Evolutionary conservation across 2,888 invertebrate species (phyloP).

Genomic region (Noctua comes): DNA sequence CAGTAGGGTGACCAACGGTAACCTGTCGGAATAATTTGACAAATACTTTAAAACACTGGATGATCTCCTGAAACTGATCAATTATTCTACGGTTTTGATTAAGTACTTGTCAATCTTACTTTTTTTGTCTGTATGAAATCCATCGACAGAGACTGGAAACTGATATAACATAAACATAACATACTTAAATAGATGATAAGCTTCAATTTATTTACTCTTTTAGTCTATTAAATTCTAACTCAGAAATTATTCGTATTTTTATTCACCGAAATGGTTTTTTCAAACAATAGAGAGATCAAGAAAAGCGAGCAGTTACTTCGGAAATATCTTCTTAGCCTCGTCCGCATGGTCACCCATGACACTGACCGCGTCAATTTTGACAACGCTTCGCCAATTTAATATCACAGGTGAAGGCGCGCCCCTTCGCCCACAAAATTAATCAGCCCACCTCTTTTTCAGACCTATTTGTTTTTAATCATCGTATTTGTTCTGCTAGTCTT

Average conservation of each 20-base stretch:
- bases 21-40: background rate
- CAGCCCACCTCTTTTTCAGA: conserved; percentile 86
- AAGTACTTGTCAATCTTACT: background rate
- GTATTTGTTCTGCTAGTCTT: conserved; percentile 79
- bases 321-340: background rate
- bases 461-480: conserved; percentile 86
- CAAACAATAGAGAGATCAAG: background rate
- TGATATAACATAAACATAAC: background rate
- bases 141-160: background rate
- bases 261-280: background rate
- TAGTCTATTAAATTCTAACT: background rate
- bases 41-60: background rate
- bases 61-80: background rate
- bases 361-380: conserved; percentile 84
- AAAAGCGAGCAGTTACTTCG: background rate
- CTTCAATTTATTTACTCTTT: background rate
- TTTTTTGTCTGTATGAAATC: background rate
- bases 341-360: conserved; percentile 72
- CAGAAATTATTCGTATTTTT: background rate
- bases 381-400: conserved; percentile 83
- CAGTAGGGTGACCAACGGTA: conserved; percentile 75
- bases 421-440: conserved; percentile 86
- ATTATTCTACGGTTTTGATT: background rate
- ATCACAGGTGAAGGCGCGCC: conserved; percentile 74
- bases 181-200: background rate